Conservation (phyloP, 1,140 invertebrate genomes). For the Adoxophyes honmai region DNA sequence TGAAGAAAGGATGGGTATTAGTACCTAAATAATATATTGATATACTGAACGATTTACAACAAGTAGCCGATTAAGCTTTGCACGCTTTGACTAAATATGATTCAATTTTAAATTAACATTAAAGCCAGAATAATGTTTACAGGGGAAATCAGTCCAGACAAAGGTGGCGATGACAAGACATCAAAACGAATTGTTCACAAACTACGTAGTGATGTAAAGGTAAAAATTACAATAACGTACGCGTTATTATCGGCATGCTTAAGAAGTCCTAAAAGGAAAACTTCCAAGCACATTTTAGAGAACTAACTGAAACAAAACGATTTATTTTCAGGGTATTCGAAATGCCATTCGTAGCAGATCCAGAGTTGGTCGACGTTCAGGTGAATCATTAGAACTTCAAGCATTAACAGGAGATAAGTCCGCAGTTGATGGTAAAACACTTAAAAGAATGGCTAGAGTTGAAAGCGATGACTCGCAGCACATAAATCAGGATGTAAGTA, state of each 20-base stretch:
- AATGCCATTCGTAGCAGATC: slow-evolving; percentile 77
- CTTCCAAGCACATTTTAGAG: too few relatives aligned
- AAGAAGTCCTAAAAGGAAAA: too few relatives aligned
- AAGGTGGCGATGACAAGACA: slow-evolving; percentile 81
- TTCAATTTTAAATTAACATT: slow-evolving; percentile 10
- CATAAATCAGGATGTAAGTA: slow-evolving; percentile 47
- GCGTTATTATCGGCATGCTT: too few relatives aligned
- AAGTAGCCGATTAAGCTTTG: slow-evolving; percentile 18
- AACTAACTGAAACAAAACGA: slow-evolving; percentile 2
- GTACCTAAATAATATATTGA: too few relatives aligned
- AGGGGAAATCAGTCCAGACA: slow-evolving; percentile 83
- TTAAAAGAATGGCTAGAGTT: slow-evolving; percentile 84
- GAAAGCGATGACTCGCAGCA: slow-evolving; percentile 81
- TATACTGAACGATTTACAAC: too few relatives aligned
- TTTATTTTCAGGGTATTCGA: slow-evolving; percentile 66
- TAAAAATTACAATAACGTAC: slow-evolving; percentile 21
- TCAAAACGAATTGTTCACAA: slow-evolving; percentile 88
- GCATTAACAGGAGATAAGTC: slow-evolving; percentile 73
- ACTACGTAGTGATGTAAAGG: slow-evolving; percentile 89
- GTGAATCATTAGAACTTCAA: slow-evolving; percentile 83
- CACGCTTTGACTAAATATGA: slow-evolving; percentile 8
- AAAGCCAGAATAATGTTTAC: slow-evolving; percentile 29
- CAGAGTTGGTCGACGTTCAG: slow-evolving; percentile 74
- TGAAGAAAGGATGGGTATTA: too few relatives aligned
- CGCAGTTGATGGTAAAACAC: slow-evolving; percentile 75